Evolutionary conservation across 2,113 vertebrate species (phyloP), one percentile per base, ranked within the genome.

Genomic region (Morone saxatilis): DNA sequence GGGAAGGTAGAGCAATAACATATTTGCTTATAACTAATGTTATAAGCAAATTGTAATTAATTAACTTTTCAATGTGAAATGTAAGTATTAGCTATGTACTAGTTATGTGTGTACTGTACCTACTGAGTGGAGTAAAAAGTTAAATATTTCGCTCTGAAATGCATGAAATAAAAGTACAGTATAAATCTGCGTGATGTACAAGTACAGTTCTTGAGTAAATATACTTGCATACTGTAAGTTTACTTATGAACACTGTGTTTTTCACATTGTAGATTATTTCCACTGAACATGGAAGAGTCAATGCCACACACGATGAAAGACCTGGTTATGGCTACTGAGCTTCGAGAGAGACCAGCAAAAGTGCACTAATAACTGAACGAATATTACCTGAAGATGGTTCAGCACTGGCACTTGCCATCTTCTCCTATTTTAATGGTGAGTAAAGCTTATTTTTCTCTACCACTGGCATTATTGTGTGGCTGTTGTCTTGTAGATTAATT

Each of bases 401-500:
- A 63, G 8, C n/a, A 36, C 48, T 0, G 8, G 22, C 45, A n/a
- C 43, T 11, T 22, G 2, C 6, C 0, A 1, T 65, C 19, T 12
- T 56, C 10, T 36, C 9, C 19, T 43, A 2, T 71, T 78, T 38
- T 56, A 53, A 0, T 22, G 51, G 78, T 61, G 70, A 85, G 65
- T 79, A 7, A 62, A 71, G 48, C 20, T 47, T 43, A 0, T 13
- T 31, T 71, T 41, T 51, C 36, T 66, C 4, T 48, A 25, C 17
- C 81, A 41, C 7, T n/a, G 20, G 16, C 7, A 10, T 48, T 7
- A 71, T 43, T 43, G 54, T 50, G 31, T 57, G 31, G 59, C 5
- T 76, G 19, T 76, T 72, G 17, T 75, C 22, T 57, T 54, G 19
- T 54, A 22, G 36, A 70, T 78, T 43, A 0, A 75, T 54, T 81